These are phyloP conservation scores for Trichomycterus rosablanca DNA, from an alignment of 2,113 vertebrate species.

Conservation along the genomic window DNA sequence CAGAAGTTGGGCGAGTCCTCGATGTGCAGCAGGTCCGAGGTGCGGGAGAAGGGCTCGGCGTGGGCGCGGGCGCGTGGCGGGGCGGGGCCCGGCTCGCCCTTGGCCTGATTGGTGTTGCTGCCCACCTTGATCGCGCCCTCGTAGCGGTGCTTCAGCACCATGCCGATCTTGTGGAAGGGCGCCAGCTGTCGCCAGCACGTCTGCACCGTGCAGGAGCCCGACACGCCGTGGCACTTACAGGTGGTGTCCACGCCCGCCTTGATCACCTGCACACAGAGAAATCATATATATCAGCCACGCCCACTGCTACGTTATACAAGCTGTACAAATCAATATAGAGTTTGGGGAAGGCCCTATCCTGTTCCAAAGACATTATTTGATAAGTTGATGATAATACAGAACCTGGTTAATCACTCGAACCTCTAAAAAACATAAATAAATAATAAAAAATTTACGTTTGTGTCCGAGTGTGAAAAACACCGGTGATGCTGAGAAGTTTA, in stretches of 20 bases:
- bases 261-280: slow-evolving; percentile 76
- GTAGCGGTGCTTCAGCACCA: slow-evolving; percentile 91
- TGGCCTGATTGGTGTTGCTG: slow-evolving; percentile 92
- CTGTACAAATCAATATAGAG: background rate
- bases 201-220: slow-evolving; percentile 91
- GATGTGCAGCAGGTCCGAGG: slow-evolving; percentile 90
- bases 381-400: no score
- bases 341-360: no score
- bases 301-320: background rate
- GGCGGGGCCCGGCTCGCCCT: slow-evolving; percentile 75
- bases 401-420: no score
- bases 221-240: slow-evolving; percentile 95
- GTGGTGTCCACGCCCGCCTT: slow-evolving; percentile 95
- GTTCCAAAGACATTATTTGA: no score
- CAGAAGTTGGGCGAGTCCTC: slow-evolving; percentile 98
- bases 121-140: slow-evolving; percentile 89
- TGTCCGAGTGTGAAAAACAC: no score
- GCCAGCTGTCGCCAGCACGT: slow-evolving; percentile 96
- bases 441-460: no score
- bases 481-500: no score
- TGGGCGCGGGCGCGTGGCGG: slow-evolving; percentile 60
- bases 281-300: slow-evolving; percentile 17
- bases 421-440: no score
- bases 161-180: slow-evolving; percentile 94
- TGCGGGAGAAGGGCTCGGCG: slow-evolving; percentile 83